phyloP scores from a whole-genome alignment of 2,113 vertebrate genomes.

The Cyprinodon tularosa region DNA sequence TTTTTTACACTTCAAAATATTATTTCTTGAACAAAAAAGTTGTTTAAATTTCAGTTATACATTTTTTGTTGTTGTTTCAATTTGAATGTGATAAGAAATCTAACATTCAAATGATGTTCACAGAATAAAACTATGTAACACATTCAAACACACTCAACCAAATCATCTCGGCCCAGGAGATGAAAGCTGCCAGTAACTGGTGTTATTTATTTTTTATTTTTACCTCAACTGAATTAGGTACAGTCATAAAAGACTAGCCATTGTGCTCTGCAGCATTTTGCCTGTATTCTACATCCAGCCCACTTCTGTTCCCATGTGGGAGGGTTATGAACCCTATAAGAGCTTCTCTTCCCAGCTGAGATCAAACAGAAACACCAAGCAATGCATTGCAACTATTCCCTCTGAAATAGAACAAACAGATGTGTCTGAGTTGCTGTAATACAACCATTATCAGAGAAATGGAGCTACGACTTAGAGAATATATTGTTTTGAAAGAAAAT shows the following conservation, averaged over 20 bases:
- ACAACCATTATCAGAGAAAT: constrained; percentile 5
- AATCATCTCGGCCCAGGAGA: constrained; percentile 14
- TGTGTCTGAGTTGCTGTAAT: constrained; percentile 42
- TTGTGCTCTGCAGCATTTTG: constrained; percentile 39
- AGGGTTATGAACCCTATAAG: constrained; percentile 53
- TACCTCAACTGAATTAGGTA: constrained; percentile 34
- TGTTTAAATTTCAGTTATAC: background rate
- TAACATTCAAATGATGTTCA: constrained; percentile 3
- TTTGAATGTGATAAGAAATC: constrained; percentile 4
- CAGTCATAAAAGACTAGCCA: constrained; percentile 39
- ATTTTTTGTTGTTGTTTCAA: background rate
- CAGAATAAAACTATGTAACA: constrained; percentile 3
- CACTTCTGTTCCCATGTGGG: constrained; percentile 19
- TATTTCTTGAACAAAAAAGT: background rate
- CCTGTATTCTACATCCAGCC: constrained; percentile 36
- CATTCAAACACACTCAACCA: background rate
- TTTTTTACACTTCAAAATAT: background rate
- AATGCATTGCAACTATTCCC: constrained; percentile 14
- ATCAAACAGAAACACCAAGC: constrained; percentile 51
- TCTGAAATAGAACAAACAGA: constrained; percentile 52
- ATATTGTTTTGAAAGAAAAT: background rate
- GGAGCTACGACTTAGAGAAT: constrained; percentile 18
- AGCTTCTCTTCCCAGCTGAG: constrained; percentile 45
- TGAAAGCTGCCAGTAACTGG: constrained; percentile 49
- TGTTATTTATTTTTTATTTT: constrained; percentile 14